Conservation (phyloP, 2,113 vertebrate genomes). For the Rhinolophus sinicus region DNA sequence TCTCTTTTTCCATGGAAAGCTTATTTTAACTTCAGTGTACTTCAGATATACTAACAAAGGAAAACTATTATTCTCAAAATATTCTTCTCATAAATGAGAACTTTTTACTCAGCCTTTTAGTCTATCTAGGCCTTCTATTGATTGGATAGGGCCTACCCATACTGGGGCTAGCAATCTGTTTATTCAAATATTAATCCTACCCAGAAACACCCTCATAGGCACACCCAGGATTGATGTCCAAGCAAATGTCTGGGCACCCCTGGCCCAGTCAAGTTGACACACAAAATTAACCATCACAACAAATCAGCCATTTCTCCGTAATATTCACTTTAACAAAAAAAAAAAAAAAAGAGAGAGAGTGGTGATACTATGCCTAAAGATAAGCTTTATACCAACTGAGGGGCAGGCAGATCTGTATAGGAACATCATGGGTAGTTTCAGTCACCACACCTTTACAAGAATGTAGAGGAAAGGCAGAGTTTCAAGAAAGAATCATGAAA, state of each 20-base stretch:
- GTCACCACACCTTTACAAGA: neutral
- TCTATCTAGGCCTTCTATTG: neutral
- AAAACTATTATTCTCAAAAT: neutral
- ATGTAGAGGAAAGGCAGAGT: neutral
- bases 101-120: neutral
- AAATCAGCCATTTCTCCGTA: neutral
- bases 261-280: neutral
- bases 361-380: neutral
- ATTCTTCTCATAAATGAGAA: neutral
- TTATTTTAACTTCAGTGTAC: slow-evolving; percentile 8
- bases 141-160: neutral
- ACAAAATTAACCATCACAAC: neutral
- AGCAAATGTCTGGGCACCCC: neutral
- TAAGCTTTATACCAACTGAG: neutral
- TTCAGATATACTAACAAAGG: neutral
- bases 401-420: neutral
- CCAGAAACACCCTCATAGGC: neutral
- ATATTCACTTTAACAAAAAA: neutral
- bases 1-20: neutral
- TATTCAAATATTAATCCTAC: neutral
- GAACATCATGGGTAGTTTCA: neutral
- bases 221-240: neutral
- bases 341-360: neutral
- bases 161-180: neutral
- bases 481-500: neutral